Base-by-base conservation (phyloP, 2,888 invertebrate genomes). In the Malthinus flaveolus region DNA sequence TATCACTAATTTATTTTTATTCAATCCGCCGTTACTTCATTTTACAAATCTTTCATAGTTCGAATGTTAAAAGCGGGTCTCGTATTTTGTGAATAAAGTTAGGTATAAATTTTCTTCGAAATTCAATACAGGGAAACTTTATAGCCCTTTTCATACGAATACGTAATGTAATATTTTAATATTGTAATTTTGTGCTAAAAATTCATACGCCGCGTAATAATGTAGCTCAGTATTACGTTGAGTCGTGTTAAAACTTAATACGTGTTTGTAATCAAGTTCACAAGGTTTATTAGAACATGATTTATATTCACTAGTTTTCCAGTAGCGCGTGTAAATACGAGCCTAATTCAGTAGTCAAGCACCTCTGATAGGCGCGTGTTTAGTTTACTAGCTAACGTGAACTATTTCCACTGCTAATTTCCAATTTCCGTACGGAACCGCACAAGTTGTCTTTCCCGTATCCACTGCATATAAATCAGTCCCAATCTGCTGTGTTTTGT, bases 401-500 rank as follows among this genome's bases (percentile, higher is more conserved):
- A 57, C 62, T 54, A 62, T 62, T 60, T 59, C 59, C 53, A 62
- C 54, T 57, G 57, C 62, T 63, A 63, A 63, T 61, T 61, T 61
- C 61, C 59, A 68, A 69, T 67, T 67, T 68, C 67, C 66, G 61
- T 44, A 48, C 61, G 63, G 65, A 66, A 65, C 64, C 65, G 59
- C 65, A 62, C 60, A 63, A 66, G 66, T 59, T 62, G 63, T 59
- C 61, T 55, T 56, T 58, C 59, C 49, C 61, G 56, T 49, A 51
- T 63, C 59, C 54, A 61, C 53, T 61, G 67, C 65, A 69, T 70
- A 70, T 70, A 68, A 67, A 69, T 69, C 66, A 66, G 63, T 49
- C 62, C 61, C 68, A 64, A 68, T 67, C 68, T 62, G 56, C 55
- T 59, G 67, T 66, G 65, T 69, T 69, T 67, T 68, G 67, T 68